Evolutionary conservation across 2,113 vertebrate species (phyloP).

Genomic region (Etheostoma spectabile): DNA sequence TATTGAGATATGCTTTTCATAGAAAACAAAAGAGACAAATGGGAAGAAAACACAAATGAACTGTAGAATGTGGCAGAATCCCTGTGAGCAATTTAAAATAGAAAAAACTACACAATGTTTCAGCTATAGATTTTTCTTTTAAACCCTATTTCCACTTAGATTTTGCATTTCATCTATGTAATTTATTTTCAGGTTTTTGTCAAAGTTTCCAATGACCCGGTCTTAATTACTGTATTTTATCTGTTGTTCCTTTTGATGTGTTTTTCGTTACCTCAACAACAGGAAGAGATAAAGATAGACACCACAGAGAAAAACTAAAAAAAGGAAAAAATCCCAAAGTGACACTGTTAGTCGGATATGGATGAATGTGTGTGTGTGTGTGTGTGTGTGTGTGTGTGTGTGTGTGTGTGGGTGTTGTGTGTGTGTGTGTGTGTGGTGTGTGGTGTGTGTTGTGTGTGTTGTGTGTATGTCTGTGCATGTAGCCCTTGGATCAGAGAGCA

Average conservation of each 20-base stretch:
- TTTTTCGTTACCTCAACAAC: not conserved
- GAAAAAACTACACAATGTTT: not conserved
- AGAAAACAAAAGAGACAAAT: not conserved
- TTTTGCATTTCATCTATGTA: not conserved
- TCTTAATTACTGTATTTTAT: not conserved
- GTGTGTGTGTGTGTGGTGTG: not conserved
- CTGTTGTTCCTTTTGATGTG: not conserved
- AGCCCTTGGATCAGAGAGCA: constrained; percentile 44
- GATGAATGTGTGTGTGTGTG: constrained; percentile 1
- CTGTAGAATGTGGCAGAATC: not conserved
- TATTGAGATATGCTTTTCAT: not conserved
- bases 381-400: constrained; percentile 3
- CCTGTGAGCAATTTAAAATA: not conserved
- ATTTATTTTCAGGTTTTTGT: not conserved
- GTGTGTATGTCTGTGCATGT: constrained; percentile 51
- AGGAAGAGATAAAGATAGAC: not conserved
- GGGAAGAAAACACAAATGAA: not conserved
- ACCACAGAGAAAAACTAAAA: not conserved
- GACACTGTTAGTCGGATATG: not conserved
- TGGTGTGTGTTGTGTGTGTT: too few species aligned
- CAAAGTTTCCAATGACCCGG: not conserved
- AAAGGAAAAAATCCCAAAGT: not conserved
- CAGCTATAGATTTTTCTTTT: not conserved
- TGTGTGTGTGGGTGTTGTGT: too few species aligned
- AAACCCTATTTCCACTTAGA: not conserved